These are phyloP conservation scores for Diplodus sargus DNA, from an alignment of 2,797 vertebrate species.

Conservation along the genomic window DNA sequence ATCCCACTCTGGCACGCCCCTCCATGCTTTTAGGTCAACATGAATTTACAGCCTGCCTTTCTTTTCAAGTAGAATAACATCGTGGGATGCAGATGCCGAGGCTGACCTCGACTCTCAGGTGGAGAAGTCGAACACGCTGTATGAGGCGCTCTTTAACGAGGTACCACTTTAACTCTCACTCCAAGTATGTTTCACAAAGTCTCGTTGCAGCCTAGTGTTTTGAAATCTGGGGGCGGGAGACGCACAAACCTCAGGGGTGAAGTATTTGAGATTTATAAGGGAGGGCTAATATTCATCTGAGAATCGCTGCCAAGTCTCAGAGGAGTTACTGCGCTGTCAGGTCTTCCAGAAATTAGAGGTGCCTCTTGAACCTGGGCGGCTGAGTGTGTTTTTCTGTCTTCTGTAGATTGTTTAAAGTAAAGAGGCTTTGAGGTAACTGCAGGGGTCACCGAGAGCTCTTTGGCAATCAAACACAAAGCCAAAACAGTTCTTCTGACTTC, in stretches of 20 bases:
- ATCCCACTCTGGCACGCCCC: constrained; percentile 6
- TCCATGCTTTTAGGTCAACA: not conserved
- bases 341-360: constrained; percentile 27
- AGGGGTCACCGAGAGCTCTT: constrained; percentile 12
- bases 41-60: not conserved
- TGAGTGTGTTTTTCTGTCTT: constrained; percentile 21
- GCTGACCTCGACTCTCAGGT: constrained; percentile 64
- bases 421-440: constrained; percentile 5
- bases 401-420: constrained; percentile 12
- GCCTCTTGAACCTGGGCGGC: constrained; percentile 13
- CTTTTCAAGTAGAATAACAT: constrained; percentile 36
- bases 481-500: not conserved
- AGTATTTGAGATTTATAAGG: constrained; percentile 43
- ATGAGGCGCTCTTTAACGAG: constrained; percentile 71
- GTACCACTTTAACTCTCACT: constrained; percentile 37
- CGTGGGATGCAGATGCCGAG: constrained; percentile 62
- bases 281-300: constrained; percentile 33
- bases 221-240: constrained; percentile 20
- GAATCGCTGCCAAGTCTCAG: constrained; percentile 27
- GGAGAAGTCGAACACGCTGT: constrained; percentile 67
- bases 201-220: not conserved
- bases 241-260: constrained; percentile 39
- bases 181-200: not conserved
- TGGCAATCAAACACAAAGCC: constrained; percentile 11
- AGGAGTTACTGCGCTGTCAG: constrained; percentile 29